Evolutionary conservation across 2,888 invertebrate genomes (phyloP), one percentile per base, ranked within the genome.

Genomic region (Hylaea fasciaria): DNA sequence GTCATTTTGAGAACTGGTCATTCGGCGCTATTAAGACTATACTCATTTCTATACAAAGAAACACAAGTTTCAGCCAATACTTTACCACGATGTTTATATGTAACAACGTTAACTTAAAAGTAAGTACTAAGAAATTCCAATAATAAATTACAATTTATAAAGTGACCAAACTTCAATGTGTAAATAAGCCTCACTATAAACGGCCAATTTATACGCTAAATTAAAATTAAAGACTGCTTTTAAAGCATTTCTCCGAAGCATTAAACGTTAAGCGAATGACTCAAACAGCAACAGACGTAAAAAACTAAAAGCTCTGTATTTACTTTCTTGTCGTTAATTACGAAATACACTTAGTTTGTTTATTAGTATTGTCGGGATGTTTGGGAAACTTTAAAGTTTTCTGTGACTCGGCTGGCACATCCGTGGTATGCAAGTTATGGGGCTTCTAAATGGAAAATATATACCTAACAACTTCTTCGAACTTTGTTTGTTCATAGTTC

Each of bases 271-370:
- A 72, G 60, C 65, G 68, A 69, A 69, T 63, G 69, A 66, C 51
- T 64, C 49, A 57, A 67, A 76, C 71, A 73, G 73, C 72, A 77
- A 73, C 68, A 68, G 57, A 65, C 67, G 64, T 71, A 76, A 76
- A 73, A 74, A 73, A 72, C 71, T 76, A 76, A 81, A 80, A 81
- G 79, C 76, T 67, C 39, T 62, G 54, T 49, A 53, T 57, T 65
- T 62, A 58, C 46, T 66, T 57, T 60, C 50, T 57, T 69, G 51
- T 62, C 57, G 65, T 73, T 73, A 74, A 74, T 78, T 71, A 74
- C 70, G 60, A 69, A 68, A 72, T 47, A 65, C 66, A 64, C 55
- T 69, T 66, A 66, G 68, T 69, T 69, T 73, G 63, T 80, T 75
- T 73, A 77, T 32, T 32, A 32, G 32, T 32, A 32, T 71, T 62